Percentiles rank a stretch among this genome's conserved stretches.
Evolutionary conservation across 1,140 invertebrate species (phyloP).

Genomic region (Dermatophagoides farinae): DNA sequence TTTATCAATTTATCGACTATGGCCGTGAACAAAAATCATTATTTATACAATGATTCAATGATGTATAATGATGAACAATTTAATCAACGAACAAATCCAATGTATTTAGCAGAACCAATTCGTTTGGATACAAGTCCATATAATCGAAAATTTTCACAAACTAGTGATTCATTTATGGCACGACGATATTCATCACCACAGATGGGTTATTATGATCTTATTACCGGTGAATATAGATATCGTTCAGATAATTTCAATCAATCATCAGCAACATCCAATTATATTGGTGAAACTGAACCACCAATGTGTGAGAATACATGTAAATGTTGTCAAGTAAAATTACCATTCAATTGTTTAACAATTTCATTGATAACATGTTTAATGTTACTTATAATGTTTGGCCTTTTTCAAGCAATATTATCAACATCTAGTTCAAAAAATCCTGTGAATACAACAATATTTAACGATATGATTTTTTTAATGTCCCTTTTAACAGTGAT

Average conservation of each 20-base stretch:
- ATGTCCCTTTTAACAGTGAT: not conserved
- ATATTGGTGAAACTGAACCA: slow-evolving; percentile 4
- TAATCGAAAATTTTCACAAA: too few species aligned
- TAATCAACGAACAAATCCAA: too few species aligned
- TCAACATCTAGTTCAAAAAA: not conserved
- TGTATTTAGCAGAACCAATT: too few species aligned
- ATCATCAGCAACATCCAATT: not conserved
- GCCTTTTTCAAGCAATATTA: not conserved
- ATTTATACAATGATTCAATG: too few species aligned
- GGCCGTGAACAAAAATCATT: too few species aligned
- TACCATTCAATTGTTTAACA: slow-evolving; percentile 12
- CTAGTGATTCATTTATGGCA: not conserved
- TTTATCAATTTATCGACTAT: too few species aligned
- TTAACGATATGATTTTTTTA: slow-evolving; percentile 6
- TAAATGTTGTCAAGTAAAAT: slow-evolving; percentile 4
- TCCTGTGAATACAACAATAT: not conserved
- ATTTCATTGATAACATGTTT: slow-evolving; percentile 9
- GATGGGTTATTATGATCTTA: slow-evolving; percentile 6
- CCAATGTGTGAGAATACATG: slow-evolving; percentile 9
- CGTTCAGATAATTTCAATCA: not conserved
- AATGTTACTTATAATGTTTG: slow-evolving; percentile 9
- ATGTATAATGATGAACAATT: too few species aligned
- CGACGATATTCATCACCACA: slow-evolving; percentile 1
- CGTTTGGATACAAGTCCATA: too few species aligned
- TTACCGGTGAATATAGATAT: slow-evolving; percentile 8